Evolutionary conservation across 1,140 invertebrate species (phyloP).

Genomic region (Aethina tumida): DNA sequence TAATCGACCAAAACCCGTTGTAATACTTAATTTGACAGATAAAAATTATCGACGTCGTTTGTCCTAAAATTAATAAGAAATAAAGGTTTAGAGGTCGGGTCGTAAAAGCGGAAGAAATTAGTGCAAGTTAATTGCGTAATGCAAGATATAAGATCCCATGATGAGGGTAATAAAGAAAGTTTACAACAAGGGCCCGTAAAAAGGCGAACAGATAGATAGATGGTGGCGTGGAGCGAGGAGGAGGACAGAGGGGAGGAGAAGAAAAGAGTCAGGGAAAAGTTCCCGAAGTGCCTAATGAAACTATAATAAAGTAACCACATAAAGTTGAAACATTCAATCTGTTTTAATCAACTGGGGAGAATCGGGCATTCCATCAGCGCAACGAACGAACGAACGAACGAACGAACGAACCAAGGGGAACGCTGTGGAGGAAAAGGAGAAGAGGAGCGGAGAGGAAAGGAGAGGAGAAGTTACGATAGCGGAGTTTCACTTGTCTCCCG

Average conservation of each 20-base stretch:
- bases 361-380: constrained; percentile 28
- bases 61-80: too few relatives aligned
- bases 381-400: not conserved
- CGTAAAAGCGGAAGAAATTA: too few relatives aligned
- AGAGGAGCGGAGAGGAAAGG: not conserved
- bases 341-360: constrained; percentile 36
- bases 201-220: too few relatives aligned
- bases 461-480: constrained; percentile 34
- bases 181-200: too few relatives aligned
- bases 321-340: constrained; percentile 37
- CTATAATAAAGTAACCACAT: constrained; percentile 34
- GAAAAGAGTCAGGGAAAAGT: constrained; percentile 17
- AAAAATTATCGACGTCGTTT: too few relatives aligned
- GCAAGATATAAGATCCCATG: not conserved
- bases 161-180: constrained; percentile 2
- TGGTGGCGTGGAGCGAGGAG: too few relatives aligned
- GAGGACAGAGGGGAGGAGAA: constrained; percentile 8
- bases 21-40: too few relatives aligned
- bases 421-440: constrained; percentile 7
- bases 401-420: constrained; percentile 12
- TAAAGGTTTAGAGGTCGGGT: too few relatives aligned
- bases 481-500: constrained; percentile 38
- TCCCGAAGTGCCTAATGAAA: constrained; percentile 30
- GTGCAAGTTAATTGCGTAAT: too few relatives aligned
- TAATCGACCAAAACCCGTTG: too few relatives aligned